Conservation (phyloP, 1,140 invertebrate genomes). For the Drosophila repleta region DNA sequence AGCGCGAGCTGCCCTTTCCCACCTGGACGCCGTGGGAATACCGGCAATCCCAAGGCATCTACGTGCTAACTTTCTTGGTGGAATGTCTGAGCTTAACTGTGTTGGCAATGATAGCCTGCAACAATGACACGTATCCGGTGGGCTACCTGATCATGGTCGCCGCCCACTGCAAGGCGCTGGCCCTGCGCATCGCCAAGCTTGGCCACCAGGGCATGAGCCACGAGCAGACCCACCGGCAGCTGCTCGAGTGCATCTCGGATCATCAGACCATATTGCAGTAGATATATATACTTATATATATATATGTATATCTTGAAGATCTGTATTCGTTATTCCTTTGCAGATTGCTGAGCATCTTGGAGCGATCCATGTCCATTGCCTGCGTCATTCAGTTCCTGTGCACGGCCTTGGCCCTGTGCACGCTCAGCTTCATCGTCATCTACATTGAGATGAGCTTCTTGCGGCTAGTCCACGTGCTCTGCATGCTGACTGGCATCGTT, state of each 20-base stretch:
- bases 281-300: neutral
- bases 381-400: slow-evolving; percentile 61
- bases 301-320: too few species aligned
- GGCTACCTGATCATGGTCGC: slow-evolving; percentile 61
- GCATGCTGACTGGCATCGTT: slow-evolving; percentile 36
- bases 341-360: slow-evolving; percentile 38
- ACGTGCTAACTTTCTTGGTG: slow-evolving; percentile 7
- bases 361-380: slow-evolving; percentile 41
- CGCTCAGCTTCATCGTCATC: slow-evolving; percentile 46
- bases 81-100: neutral
- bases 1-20: slow-evolving; percentile 25
- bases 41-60: slow-evolving; percentile 4
- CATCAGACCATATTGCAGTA: slow-evolving; percentile 60
- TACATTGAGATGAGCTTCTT: slow-evolving; percentile 34
- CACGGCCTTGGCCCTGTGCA: slow-evolving; percentile 54
- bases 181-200: slow-evolving; percentile 43
- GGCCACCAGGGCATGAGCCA: neutral
- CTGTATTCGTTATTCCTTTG: neutral
- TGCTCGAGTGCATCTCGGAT: slow-evolving; percentile 56
- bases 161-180: slow-evolving; percentile 62
- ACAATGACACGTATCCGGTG: slow-evolving; percentile 55
- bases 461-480: slow-evolving; percentile 20
- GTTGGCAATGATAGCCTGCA: slow-evolving; percentile 7
- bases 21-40: slow-evolving; percentile 70
- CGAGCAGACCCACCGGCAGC: neutral